Percentiles rank a stretch among this genome's conserved stretches.
Evolutionary conservation across 2,113 vertebrate genomes (phyloP).

Genomic region (Nesoenas mayeri): DNA sequence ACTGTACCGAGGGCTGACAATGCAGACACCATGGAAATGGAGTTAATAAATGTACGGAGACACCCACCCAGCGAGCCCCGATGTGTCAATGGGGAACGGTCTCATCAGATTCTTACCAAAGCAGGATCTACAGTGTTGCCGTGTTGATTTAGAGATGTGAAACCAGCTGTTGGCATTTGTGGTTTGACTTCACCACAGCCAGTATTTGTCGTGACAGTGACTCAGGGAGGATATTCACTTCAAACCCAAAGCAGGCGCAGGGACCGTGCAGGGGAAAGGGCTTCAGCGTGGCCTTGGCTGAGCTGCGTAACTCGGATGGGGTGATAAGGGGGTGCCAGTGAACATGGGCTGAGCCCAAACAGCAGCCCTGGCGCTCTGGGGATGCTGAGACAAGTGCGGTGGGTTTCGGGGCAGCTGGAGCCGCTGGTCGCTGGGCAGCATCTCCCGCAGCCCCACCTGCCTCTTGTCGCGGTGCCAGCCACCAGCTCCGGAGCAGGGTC

Average conservation of each 20-base stretch:
- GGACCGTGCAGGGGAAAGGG: rapidly evolving
- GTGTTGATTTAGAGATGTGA: rapidly evolving
- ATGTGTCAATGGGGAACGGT: neutral
- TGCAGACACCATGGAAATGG: neutral
- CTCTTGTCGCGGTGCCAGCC: rapidly evolving
- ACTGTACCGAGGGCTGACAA: neutral
- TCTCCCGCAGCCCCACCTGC: neutral
- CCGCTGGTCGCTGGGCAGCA: neutral
- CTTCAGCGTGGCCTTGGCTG: rapidly evolving
- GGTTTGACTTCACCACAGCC: neutral
- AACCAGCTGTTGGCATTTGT: neutral
- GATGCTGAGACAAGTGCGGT: rapidly evolving
- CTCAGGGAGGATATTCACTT: neutral
- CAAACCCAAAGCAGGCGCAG: rapidly evolving
- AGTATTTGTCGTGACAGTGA: rapidly evolving
- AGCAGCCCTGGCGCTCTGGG: neutral
- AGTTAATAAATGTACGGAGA: neutral
- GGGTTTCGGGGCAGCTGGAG: neutral
- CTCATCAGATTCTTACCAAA: rapidly evolving
- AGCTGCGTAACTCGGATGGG: rapidly evolving
- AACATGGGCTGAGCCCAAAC: rapidly evolving
- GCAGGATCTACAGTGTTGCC: neutral
- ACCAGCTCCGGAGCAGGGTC: rapidly evolving
- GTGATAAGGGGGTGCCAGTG: rapidly evolving
- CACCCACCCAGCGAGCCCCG: neutral